Conservation (phyloP, 2,888 invertebrate species). For the Xylocampa areola region DNA sequence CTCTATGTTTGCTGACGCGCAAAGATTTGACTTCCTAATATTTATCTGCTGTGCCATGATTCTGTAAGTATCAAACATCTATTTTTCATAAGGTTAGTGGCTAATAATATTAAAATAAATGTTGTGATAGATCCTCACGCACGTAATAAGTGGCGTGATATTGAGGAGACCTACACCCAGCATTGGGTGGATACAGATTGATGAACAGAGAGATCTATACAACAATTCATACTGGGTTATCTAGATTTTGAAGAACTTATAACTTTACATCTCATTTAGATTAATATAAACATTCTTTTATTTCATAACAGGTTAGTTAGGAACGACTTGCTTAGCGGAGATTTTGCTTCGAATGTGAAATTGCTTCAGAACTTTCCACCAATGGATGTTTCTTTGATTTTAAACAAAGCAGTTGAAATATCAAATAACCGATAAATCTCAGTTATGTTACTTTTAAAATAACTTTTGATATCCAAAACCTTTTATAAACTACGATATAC, state of each 20-base stretch:
- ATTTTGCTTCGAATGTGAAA: constrained; percentile 98
- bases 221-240: too few relatives aligned
- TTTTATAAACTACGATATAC: constrained; percentile 48
- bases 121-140: too few relatives aligned
- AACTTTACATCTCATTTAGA: too few relatives aligned
- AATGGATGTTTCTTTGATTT: constrained; percentile 95
- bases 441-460: constrained; percentile 28
- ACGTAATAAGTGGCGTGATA: too few relatives aligned
- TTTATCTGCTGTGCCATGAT: constrained; percentile 99
- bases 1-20: constrained; percentile 96
- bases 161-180: too few relatives aligned
- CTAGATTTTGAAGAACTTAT: not conserved
- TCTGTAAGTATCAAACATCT: constrained; percentile 92
- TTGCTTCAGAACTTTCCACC: constrained; percentile 97
- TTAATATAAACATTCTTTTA: too few relatives aligned
- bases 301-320: constrained; percentile 92
- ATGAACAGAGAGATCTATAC: too few relatives aligned
- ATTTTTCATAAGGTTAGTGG: not conserved
- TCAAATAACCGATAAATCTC: constrained; percentile 71
- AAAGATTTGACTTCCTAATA: constrained; percentile 97
- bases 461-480: constrained; percentile 39
- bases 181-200: too few relatives aligned
- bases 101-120: too few relatives aligned
- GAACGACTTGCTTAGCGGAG: constrained; percentile 95
- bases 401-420: constrained; percentile 93